Percentiles rank a stretch among this genome's conserved stretches.
Evolutionary conservation across 2,888 invertebrate genomes (phyloP).

Genomic region (Macroteleia sp.): DNA sequence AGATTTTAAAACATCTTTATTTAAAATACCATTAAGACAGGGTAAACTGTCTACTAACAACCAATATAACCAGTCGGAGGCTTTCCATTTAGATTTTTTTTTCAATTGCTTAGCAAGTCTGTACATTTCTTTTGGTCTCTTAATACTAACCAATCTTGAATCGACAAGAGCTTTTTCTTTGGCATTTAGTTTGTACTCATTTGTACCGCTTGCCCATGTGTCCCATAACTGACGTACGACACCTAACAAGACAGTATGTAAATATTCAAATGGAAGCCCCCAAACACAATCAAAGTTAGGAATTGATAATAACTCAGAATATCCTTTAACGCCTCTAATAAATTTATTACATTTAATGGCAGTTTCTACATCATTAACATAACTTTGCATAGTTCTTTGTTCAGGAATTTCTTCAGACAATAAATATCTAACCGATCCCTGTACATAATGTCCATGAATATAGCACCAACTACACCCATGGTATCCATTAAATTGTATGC

Average conservation of each 20-base stretch:
- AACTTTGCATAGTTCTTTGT: background rate
- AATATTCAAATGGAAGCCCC: constrained; percentile 36
- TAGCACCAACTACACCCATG: constrained; percentile 64
- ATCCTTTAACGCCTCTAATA: constrained; percentile 50
- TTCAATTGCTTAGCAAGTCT: constrained; percentile 29
- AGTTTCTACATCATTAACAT: background rate
- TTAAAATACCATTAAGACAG: constrained; percentile 36
- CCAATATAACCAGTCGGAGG: constrained; percentile 37
- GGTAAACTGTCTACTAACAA: constrained; percentile 42
- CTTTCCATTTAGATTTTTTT: constrained; percentile 26
- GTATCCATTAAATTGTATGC: constrained; percentile 55
- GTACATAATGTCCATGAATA: constrained; percentile 8
- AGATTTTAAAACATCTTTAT: constrained; percentile 21
- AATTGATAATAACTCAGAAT: constrained; percentile 20
- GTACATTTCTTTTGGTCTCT: constrained; percentile 48
- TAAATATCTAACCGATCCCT: background rate
- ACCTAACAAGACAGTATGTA: constrained; percentile 1
- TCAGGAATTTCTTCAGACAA: background rate
- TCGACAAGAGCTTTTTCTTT: background rate
- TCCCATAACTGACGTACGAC: constrained; percentile 24
- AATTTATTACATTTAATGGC: background rate
- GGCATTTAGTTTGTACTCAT: background rate
- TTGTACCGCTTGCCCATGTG: constrained; percentile 22
- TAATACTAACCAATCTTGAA: constrained; percentile 25
- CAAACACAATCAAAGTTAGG: constrained; percentile 48